Base-by-base conservation (phyloP, 1,140 invertebrate genomes). In the Camponotus vicinus region DNA sequence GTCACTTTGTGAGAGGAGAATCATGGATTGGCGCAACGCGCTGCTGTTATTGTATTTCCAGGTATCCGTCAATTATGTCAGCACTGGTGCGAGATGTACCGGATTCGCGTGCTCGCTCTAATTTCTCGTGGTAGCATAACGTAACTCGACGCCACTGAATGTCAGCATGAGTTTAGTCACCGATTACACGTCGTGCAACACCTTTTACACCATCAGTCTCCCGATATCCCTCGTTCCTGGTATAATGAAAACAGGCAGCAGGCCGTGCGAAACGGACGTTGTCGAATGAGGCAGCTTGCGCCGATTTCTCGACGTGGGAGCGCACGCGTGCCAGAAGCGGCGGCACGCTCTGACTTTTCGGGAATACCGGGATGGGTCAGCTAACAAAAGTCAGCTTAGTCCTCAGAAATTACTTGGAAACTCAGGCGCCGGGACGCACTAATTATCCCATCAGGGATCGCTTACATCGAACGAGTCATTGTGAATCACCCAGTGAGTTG, bases 171-270 rank as follows among this genome's bases (percentile, higher is more conserved):
- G 89, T 90, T 90, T 90, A 90, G 89, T 90, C 88, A 90, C 70
- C 86, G 89, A 90, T 90, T 90, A 90, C 61, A 86, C 55, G 45
- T 32, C 37, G 59, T 78, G 79, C 59, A 89, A 49, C 85, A 69
- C 57, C 83, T 55, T 45, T 77, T 63, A n/a, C 32, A 21, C 84
- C 78, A 89, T 89, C 84, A 45, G 78, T 45, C 84, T 86, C 45
- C 32, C 55, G 88, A 89, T 87, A 89, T 85, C 88, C 88, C 80
- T 77, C 66, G 64, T 90, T 90, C 89, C 82, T 90, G 70, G 89
- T 90, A 90, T 75, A 66, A 75, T 79, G 88, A 88, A 67, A 90
- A 85, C 61, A 52, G 49, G 75, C 37, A 67, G 49, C 45, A 73
- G 63, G 69, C 66, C 73, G 67, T 71, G 52, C 61, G 69, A 52